A percentile compares a stretch with the other conserved stretches of the same genome.
phyloP scores from a whole-genome alignment of 2,888 invertebrate species.

The Aleiodes leptofemur region DNA sequence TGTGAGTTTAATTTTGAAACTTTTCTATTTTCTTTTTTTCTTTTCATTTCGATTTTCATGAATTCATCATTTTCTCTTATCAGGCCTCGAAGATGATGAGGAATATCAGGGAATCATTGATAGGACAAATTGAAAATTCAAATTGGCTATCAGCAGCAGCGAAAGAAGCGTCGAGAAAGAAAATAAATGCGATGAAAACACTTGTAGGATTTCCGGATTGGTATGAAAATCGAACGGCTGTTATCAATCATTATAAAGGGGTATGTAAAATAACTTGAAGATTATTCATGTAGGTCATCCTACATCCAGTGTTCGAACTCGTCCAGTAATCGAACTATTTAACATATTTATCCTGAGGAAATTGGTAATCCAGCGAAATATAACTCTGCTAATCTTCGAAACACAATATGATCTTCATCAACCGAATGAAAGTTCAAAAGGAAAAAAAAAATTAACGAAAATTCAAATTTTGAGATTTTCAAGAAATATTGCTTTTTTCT shows the following conservation, averaged over 20 bases:
- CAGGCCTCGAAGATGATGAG: conserved; percentile 76
- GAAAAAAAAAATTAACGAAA: too few relatives aligned
- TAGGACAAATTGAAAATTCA: conserved; percentile 74
- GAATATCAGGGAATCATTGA: conserved; percentile 77
- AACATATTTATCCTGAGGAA: too few relatives aligned
- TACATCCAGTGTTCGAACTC: too few relatives aligned
- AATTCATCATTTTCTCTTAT: neutral
- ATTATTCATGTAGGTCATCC: too few relatives aligned
- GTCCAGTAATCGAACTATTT: too few relatives aligned
- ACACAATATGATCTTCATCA: too few relatives aligned
- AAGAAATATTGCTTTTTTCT: too few relatives aligned
- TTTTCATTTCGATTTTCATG: neutral
- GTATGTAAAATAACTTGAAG: conserved; percentile 66
- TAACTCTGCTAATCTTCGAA: too few relatives aligned
- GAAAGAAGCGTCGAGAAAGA: conserved; percentile 76
- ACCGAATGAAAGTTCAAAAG: too few relatives aligned
- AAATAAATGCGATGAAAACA: conserved; percentile 76
- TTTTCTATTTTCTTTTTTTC: neutral
- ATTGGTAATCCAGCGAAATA: too few relatives aligned
- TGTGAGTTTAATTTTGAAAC: conserved; percentile 23
- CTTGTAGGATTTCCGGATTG: conserved; percentile 79
- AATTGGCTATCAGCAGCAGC: conserved; percentile 79
- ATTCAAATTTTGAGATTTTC: too few relatives aligned
- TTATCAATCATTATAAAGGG: conserved; percentile 77
- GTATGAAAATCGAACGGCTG: conserved; percentile 75